phyloP scores from a whole-genome alignment of 2,113 vertebrate species.

The Trogon surrucura region DNA sequence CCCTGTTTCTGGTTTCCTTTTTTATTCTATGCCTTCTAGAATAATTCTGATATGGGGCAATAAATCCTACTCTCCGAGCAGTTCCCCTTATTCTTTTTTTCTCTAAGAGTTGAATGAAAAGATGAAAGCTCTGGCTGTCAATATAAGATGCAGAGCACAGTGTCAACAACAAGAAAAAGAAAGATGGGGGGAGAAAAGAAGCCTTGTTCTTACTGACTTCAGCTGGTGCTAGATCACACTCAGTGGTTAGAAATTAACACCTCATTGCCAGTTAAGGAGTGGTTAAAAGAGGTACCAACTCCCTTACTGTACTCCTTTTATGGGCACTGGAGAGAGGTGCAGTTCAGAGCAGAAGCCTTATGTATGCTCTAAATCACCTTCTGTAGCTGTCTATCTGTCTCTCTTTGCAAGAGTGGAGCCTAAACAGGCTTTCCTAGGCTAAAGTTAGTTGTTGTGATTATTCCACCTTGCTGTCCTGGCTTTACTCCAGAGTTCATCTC shows the following conservation, averaged over 20 bases:
- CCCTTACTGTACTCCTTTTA: accelerated
- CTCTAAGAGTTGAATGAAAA: not conserved
- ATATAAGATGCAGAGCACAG: not conserved
- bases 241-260: not conserved
- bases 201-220: not conserved
- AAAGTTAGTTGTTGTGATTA: not conserved
- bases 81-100: not conserved
- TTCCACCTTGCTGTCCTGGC: not conserved
- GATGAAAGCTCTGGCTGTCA: not conserved
- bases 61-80: not conserved
- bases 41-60: not conserved
- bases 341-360: not conserved
- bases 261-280: not conserved
- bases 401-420: not conserved
- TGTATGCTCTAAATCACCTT: accelerated
- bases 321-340: not conserved
- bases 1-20: not conserved
- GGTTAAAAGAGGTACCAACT: not conserved
- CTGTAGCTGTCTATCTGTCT: not conserved
- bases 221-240: not conserved
- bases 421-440: not conserved
- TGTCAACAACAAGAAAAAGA: accelerated
- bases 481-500: not conserved
- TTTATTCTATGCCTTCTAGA: not conserved
- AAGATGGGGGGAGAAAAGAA: not conserved